A percentile compares a stretch with the other conserved stretches of the same genome.
phyloP scores from a whole-genome alignment of 2,113 vertebrate species.

The Sebastes schlegelii region DNA sequence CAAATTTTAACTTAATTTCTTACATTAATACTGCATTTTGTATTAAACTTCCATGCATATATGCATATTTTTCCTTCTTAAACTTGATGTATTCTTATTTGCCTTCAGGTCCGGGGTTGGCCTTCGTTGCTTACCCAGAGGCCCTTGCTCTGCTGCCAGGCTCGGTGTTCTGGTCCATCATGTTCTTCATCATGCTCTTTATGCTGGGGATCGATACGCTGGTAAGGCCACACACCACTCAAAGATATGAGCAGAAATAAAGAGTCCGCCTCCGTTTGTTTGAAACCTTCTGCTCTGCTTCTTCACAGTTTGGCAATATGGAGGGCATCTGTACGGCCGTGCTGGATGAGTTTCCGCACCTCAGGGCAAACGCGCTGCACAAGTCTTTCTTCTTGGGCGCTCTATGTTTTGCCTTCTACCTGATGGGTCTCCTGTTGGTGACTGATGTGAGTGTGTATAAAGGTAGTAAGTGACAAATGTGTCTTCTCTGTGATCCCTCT shows the following conservation, averaged over 20 bases:
- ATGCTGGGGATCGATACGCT: conserved; percentile 87
- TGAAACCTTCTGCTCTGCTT: conserved; percentile 4
- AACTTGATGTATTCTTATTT: not conserved
- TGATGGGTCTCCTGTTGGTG: conserved; percentile 86
- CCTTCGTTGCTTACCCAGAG: conserved; percentile 89
- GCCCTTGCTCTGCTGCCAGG: conserved; percentile 88
- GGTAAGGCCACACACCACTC: conserved; percentile 68
- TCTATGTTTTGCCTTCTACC: conserved; percentile 85
- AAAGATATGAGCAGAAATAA: conserved; percentile 2
- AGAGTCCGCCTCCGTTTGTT: not conserved
- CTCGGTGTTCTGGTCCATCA: conserved; percentile 86
- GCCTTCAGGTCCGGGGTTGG: conserved; percentile 85
- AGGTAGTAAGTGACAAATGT: not conserved
- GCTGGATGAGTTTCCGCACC: conserved; percentile 86
- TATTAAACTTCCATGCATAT: not conserved
- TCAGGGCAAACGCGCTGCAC: conserved; percentile 78
- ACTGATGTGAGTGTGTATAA: conserved; percentile 80
- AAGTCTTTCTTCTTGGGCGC: conserved; percentile 84
- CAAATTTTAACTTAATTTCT: not conserved
- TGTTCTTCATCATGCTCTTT: conserved; percentile 89
- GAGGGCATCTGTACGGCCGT: conserved; percentile 87
- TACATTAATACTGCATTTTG: not conserved
- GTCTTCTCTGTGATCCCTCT: conserved; percentile 18
- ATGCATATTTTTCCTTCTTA: not conserved
- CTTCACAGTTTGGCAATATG: conserved; percentile 88